Percentiles rank a stretch among this genome's conserved stretches.
phyloP scores from a whole-genome alignment of 2,888 invertebrate genomes.

The Helobdella robusta region DNA sequence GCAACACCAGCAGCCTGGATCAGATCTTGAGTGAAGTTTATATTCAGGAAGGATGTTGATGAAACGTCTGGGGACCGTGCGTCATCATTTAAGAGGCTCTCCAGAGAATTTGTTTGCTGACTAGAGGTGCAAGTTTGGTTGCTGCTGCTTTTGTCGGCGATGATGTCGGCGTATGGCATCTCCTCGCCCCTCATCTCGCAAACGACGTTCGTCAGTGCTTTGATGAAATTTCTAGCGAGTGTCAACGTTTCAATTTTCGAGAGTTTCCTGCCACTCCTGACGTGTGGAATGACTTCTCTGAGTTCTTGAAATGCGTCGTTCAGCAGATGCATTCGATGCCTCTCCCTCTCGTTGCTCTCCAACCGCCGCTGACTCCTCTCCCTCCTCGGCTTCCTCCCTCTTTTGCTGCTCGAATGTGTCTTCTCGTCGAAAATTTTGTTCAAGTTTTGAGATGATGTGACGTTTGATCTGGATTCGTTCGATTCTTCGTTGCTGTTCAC shows the following conservation, averaged over 20 bases:
- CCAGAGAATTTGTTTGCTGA: too few relatives aligned
- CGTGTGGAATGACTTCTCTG: constrained; percentile 74
- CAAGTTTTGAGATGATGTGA: background rate
- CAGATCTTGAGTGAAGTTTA: too few relatives aligned
- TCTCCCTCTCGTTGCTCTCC: constrained; percentile 80
- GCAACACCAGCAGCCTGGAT: too few relatives aligned
- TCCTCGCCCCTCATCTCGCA: constrained; percentile 68
- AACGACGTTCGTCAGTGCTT: constrained; percentile 75
- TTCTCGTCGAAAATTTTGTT: background rate
- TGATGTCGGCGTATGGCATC: constrained; percentile 55
- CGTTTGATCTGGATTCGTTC: background rate
- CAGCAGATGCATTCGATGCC: constrained; percentile 82
- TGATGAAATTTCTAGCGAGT: constrained; percentile 78
- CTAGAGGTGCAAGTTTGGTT: too few relatives aligned
- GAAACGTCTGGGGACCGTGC: too few relatives aligned
- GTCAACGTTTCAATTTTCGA: constrained; percentile 81
- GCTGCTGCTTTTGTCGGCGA: constrained; percentile 23
- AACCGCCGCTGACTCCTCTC: constrained; percentile 74
- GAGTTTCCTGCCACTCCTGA: constrained; percentile 70
- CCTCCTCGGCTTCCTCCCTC: constrained; percentile 21
- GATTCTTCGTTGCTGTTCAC: background rate
- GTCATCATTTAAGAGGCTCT: too few relatives aligned
- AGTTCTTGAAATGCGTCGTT: constrained; percentile 83
- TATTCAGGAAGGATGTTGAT: too few relatives aligned
- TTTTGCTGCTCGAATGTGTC: background rate